Conservation (phyloP, 2,888 invertebrate genomes). For the Aspidiotus rigidus region DNA sequence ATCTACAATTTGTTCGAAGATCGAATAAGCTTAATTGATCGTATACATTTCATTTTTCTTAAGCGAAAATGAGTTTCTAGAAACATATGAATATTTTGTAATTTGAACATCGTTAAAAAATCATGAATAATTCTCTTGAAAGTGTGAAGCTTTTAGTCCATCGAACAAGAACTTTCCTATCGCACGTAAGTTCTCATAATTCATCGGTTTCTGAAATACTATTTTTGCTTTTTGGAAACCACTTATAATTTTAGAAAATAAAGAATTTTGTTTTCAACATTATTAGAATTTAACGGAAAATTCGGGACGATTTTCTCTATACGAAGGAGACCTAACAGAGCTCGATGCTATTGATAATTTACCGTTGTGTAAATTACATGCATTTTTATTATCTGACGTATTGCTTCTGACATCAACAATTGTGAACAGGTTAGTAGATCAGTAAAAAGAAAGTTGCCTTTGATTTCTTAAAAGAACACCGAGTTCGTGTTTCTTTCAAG, state of each 20-base stretch:
- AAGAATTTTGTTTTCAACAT: slow-evolving; percentile 22
- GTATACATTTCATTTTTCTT: too few species aligned
- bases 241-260: neutral
- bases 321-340: slow-evolving; percentile 85
- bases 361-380: slow-evolving; percentile 77
- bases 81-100: too few species aligned
- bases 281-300: slow-evolving; percentile 59
- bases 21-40: too few species aligned
- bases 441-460: neutral
- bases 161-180: too few species aligned
- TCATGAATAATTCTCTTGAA: too few species aligned
- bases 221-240: neutral
- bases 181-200: too few species aligned
- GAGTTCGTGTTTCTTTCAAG: neutral
- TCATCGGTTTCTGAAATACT: neutral
- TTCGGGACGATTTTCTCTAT: slow-evolving; percentile 66
- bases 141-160: too few species aligned
- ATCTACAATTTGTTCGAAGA: too few species aligned
- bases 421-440: slow-evolving; percentile 32
- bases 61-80: too few species aligned
- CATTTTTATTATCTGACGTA: slow-evolving; percentile 86
- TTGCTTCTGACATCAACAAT: slow-evolving; percentile 68
- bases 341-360: slow-evolving; percentile 78
- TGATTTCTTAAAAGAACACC: neutral
- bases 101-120: too few species aligned